These are phyloP conservation scores for Macrobrachium rosenbergii DNA, from an alignment of 1,140 invertebrate species.

Conservation along the genomic window DNA sequence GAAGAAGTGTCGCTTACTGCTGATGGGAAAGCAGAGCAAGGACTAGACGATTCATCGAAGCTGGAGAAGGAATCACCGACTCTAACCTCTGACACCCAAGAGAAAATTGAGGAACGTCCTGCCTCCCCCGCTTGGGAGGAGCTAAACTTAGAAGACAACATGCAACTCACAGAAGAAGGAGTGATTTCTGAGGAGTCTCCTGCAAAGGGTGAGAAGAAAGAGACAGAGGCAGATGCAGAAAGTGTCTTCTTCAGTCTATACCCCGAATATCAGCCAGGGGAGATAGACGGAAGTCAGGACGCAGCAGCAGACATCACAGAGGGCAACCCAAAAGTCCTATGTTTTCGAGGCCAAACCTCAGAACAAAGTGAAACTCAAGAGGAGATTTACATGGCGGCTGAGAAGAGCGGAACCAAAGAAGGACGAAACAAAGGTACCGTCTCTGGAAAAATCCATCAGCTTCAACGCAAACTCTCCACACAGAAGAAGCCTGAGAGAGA, in stretches of 20 bases:
- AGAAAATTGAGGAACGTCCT: neutral
- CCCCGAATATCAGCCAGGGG: constrained; percentile 35
- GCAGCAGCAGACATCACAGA: neutral
- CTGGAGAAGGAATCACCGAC: neutral
- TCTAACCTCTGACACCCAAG: neutral
- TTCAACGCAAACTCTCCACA: constrained; percentile 32
- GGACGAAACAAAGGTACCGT: constrained; percentile 32
- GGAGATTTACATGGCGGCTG: constrained; percentile 31
- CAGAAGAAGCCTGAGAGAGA: constrained; percentile 40
- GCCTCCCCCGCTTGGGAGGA: constrained; percentile 7
- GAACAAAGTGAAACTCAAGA: constrained; percentile 7
- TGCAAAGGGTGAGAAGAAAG: neutral
- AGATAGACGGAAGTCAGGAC: neutral
- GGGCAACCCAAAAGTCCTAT: constrained; percentile 26
- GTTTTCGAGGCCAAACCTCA: constrained; percentile 32
- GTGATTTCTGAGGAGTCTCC: neutral
- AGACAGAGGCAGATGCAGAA: constrained; percentile 21
- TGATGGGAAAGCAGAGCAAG: neutral
- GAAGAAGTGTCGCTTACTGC: constrained; percentile 8
- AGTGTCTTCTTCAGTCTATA: constrained; percentile 43
- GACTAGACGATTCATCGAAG: neutral
- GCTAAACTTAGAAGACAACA: constrained; percentile 12
- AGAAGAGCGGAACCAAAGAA: constrained; percentile 21
- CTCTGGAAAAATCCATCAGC: constrained; percentile 25
- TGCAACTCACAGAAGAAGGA: neutral